Evolutionary conservation across 2,797 vertebrate genomes (phyloP), one percentile per base, ranked within the genome.

Genomic region (Leptoclinus maculatus): DNA sequence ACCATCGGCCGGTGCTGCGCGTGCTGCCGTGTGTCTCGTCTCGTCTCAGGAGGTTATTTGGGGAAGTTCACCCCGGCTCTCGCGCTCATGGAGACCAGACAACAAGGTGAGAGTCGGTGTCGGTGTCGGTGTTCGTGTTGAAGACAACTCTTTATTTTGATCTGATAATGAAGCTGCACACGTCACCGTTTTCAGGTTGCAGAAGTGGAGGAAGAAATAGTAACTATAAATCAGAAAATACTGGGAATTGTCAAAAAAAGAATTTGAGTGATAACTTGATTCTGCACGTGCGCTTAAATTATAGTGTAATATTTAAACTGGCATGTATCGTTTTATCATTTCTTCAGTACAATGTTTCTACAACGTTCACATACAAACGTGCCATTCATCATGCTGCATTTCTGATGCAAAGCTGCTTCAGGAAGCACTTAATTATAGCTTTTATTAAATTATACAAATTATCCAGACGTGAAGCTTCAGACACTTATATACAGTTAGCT

Each of bases 71-170:
- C 65, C 64, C 80, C 67, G 83, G 53, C 68, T 2, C 84, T 49
- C 29, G 9, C 60, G 9, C 60, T 34, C 38, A 95, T 96, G 95
- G 95, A 96, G 83, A 91, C 89, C 70, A 90, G 89, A 79, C 94
- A 94, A 78, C 95, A 94, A 91, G 95, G 95, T 96, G 85, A 94
- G 95, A 94, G 95, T 80, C 23, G 0, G 36, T 7, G 62, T 80
- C 23, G 0, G 36, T 7, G 62, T 19, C 38, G 17, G 12, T 34
- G 32, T 47, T 41, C 11, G 14, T 5, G 41, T 3, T 14, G 12
- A 4, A 36, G 4, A 11, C 6, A 5, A 19, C n/a, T 29, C 3
- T 27, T 14, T 17, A 1, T 47, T 27, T 5, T 41, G 53, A 51
- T 47, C 66, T 77, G 79, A 76, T 74, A 75, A 78, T 14, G 73